Evolutionary conservation across 2,888 invertebrate species (phyloP), one percentile per base, ranked within the genome.

Genomic region (Podotricha telesiphe): DNA sequence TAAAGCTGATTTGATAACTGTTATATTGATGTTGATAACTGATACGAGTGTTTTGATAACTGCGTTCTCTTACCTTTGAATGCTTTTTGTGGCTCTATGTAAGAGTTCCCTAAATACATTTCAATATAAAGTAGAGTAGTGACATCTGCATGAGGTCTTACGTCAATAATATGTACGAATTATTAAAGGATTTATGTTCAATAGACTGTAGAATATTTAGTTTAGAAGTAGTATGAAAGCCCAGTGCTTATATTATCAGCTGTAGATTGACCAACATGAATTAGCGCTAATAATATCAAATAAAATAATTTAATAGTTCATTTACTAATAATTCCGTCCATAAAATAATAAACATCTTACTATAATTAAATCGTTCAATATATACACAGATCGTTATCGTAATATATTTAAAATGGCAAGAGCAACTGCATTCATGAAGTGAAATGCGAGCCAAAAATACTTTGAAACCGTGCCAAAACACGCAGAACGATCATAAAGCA

Each of bases 381-480:
- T 67, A 65, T 67, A 71, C 56, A 51, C 72, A 75, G 75, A 77
- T 76, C 76, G 81, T 82, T 79, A 81, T 79, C 72, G 72, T 79
- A 82, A 84, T 81, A 82, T 81, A 83, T 82, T 81, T 82, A 78
- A 80, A 76, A 80, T 76, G 79, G 82, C 82, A 81, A 80, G 82
- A 82, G 80, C 83, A 79, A 86, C 80, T 88, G 89, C 87, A 88
- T 87, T 84, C 87, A 88, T 86, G 87, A 86, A 86, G 83, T 84
- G 83, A 81, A 82, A 77, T 80, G 79, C 78, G 88, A 84, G 90
- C 91, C 91, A 91, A 91, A 90, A 91, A 90, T 90, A 89, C 84
- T 89, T 91, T 91, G 91, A 90, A 78, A 81, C 84, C 77, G 70
- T 88, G 91, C 91, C 91, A 91, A 86, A 86, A 87, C 87, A 88